Evolutionary conservation across 2,888 invertebrate genomes (phyloP), one percentile per base, ranked within the genome.

Genomic region (Apodemia hepburni): DNA sequence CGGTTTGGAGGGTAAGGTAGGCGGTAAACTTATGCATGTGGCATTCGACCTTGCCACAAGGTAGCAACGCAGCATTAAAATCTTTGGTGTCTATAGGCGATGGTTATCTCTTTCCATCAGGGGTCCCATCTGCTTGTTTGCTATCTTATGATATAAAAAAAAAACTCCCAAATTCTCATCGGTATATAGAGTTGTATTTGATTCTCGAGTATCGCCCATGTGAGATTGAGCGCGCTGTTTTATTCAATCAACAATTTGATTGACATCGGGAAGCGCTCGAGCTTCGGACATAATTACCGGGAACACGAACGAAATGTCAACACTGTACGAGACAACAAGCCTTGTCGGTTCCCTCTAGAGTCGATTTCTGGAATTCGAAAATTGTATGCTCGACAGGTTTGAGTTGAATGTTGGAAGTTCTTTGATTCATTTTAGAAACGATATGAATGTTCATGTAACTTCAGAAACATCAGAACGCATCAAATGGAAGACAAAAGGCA

Each of bases 251-350:
- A 45, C 15, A n/a, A n/a, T 45, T 45, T 45, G 45, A 45, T 45
- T 45, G 45, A n/a, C 45, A 45, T 45, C 45, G 45, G 45, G 45
- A 45, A 45, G 45, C 45, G 12, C 6, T 45, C 45, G 45, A 45
- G 45, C 45, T 2, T 45, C 45, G 45, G n/a, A 4, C 45, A 45
- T 45, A 45, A 45, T 45, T 45, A 45, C 45, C n/a, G 12, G n/a
- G 45, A 45, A 45, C 45, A 45, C 45, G 45, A 45, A 45, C 45
- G n/a, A 45, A 45, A 45, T 12, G 45, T 45, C 45, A n/a, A 45
- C n/a, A n/a, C 6, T 5, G n/a, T n/a, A 45, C n/a, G 45, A 45
- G 45, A 45, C 12, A 45, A 45, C 45, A 38, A 38, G 35, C 42
- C 15, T 6, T 42, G 42, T 42, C 42, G 42, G 3, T 42, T 15